These are phyloP conservation scores for Galagoides demidoff DNA, from an alignment of 2,797 vertebrate species.

Conservation along the genomic window DNA sequence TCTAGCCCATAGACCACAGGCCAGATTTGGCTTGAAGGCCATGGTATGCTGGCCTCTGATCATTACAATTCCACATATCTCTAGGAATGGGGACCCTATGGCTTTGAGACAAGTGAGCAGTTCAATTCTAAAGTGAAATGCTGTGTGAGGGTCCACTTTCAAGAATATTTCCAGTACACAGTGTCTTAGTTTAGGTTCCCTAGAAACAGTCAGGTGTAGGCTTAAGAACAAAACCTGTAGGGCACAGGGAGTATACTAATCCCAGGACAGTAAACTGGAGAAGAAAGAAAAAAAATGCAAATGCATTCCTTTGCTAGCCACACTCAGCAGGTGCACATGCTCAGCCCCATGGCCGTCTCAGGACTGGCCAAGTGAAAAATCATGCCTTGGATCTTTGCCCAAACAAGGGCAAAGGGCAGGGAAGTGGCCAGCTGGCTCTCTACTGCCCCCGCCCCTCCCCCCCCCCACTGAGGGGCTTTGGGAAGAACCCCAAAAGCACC, in stretches of 20 bases:
- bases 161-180: neutral
- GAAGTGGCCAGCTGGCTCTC: neutral
- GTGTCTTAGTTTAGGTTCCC: neutral
- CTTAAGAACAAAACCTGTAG: neutral
- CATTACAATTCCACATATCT: too few relatives aligned
- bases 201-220: neutral
- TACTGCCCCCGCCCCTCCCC: neutral
- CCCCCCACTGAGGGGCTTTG: fast-evolving
- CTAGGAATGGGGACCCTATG: neutral
- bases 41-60: neutral
- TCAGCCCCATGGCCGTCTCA: fast-evolving
- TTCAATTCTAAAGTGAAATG: neutral
- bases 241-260: neutral
- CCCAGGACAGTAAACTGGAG: neutral
- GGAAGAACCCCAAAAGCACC: neutral
- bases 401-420: neutral
- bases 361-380: fast-evolving
- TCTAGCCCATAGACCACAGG: too few relatives aligned
- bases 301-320: fast-evolving
- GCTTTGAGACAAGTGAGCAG: neutral
- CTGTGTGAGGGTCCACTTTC: neutral
- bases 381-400: neutral
- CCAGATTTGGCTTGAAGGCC: neutral
- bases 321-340: fast-evolving
- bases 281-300: fast-evolving